phyloP scores from a whole-genome alignment of 2,888 invertebrate species.

The Chrysina gloriosa region DNA sequence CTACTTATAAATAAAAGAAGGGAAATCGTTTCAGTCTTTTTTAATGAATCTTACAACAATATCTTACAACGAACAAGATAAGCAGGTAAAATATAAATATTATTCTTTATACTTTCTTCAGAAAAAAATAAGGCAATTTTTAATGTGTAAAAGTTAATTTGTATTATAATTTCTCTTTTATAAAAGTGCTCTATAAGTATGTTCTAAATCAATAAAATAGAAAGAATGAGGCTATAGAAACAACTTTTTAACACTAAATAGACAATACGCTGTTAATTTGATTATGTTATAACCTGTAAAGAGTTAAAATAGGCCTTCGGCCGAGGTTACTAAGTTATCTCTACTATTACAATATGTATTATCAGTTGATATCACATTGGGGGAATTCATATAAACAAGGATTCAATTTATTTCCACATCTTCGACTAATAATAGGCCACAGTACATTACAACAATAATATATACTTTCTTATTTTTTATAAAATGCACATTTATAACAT shows the following conservation, averaged over 20 bases:
- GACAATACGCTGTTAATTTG: slow-evolving; percentile 48
- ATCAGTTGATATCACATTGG: slow-evolving; percentile 62
- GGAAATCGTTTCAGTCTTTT: slow-evolving; percentile 55
- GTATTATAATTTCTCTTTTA: slow-evolving; percentile 45
- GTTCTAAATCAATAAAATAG: slow-evolving; percentile 12
- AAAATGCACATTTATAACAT: slow-evolving; percentile 36
- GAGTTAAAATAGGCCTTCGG: slow-evolving; percentile 45
- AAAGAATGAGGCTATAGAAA: neutral
- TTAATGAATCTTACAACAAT: slow-evolving; percentile 58
- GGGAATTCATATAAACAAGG: slow-evolving; percentile 42
- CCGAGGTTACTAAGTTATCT: slow-evolving; percentile 29
- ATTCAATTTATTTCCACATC: slow-evolving; percentile 35
- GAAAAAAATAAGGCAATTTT: slow-evolving; percentile 47
- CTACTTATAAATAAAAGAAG: slow-evolving; percentile 20
- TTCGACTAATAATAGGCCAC: slow-evolving; percentile 39
- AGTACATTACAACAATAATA: slow-evolving; percentile 37
- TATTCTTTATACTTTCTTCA: slow-evolving; percentile 10
- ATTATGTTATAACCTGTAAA: slow-evolving; percentile 57
- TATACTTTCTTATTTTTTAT: slow-evolving; percentile 23
- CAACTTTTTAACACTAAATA: slow-evolving; percentile 50
- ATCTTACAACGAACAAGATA: slow-evolving; percentile 54
- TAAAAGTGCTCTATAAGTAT: slow-evolving; percentile 41
- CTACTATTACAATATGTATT: slow-evolving; percentile 56
- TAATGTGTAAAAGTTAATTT: slow-evolving; percentile 53
- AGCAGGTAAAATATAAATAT: slow-evolving; percentile 39